Conservation (phyloP, 2,797 vertebrate species). For the Alca torda region DNA sequence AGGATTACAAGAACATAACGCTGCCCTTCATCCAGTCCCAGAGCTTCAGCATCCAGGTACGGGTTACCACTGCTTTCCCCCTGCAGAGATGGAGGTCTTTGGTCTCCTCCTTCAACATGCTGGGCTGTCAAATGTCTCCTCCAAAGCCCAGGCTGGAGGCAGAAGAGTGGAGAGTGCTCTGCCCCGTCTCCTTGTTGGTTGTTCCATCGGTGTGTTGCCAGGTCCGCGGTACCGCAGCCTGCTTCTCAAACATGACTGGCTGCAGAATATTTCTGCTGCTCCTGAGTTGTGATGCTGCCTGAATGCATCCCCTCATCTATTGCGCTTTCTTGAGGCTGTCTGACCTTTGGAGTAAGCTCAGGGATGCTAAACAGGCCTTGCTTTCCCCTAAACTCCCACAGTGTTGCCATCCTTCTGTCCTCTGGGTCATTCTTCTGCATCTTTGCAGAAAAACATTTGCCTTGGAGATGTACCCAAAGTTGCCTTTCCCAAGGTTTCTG, state of each 20-base stretch:
- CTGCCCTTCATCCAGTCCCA: conserved; percentile 87
- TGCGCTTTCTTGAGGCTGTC: not conserved
- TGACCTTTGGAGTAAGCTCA: not conserved
- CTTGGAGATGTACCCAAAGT: not conserved
- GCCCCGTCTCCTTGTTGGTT: not conserved
- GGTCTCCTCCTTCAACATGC: not conserved
- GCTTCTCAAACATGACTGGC: accelerated
- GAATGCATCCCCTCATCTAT: not conserved
- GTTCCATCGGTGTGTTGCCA: not conserved
- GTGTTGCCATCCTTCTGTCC: not conserved
- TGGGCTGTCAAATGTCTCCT: not conserved
- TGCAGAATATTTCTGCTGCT: not conserved
- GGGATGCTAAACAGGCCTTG: not conserved
- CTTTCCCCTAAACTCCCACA: not conserved
- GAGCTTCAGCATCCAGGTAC: conserved; percentile 90
- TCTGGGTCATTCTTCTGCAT: not conserved
- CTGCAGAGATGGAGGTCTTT: accelerated
- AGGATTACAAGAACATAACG: conserved; percentile 85
- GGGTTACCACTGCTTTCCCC: not conserved
- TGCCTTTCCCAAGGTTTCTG: not conserved
- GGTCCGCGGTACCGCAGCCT: not conserved
- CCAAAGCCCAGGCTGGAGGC: not conserved
- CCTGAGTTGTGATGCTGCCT: not conserved
- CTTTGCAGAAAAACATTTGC: not conserved
- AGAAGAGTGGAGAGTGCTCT: not conserved